These are phyloP conservation scores for Hydropotes inermis DNA, from an alignment of 2,113 vertebrate species.

Conservation along the genomic window DNA sequence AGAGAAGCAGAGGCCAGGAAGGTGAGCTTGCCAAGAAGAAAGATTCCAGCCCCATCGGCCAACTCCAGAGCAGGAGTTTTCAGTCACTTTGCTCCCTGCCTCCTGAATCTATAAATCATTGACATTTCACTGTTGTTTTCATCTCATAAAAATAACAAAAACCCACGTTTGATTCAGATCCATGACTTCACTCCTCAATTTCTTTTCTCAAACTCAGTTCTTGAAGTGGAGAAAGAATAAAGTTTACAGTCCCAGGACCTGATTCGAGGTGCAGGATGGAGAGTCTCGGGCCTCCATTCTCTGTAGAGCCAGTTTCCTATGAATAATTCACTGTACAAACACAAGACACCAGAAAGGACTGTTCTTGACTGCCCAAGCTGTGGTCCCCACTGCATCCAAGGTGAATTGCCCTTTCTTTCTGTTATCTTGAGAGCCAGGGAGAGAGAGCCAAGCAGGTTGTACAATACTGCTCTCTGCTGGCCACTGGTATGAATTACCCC, in stretches of 20 bases:
- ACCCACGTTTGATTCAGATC: background rate
- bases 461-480: conserved; percentile 67
- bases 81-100: background rate
- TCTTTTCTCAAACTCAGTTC: background rate
- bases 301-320: background rate
- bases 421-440: no score
- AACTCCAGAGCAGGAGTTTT: background rate
- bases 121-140: background rate
- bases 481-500: background rate
- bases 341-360: background rate
- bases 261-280: background rate
- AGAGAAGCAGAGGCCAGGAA: background rate
- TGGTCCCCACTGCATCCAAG: background rate
- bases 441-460: background rate
- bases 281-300: background rate
- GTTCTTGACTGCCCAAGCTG: background rate
- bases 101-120: background rate
- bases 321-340: conserved; percentile 13
- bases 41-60: background rate
- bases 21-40: background rate
- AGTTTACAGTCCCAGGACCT: background rate
- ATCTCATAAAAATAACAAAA: background rate
- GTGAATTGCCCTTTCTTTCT: background rate
- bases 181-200: background rate
- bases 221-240: background rate